Evolutionary conservation across 2,797 vertebrate species (phyloP).

Genomic region (Anas flavirostris): DNA sequence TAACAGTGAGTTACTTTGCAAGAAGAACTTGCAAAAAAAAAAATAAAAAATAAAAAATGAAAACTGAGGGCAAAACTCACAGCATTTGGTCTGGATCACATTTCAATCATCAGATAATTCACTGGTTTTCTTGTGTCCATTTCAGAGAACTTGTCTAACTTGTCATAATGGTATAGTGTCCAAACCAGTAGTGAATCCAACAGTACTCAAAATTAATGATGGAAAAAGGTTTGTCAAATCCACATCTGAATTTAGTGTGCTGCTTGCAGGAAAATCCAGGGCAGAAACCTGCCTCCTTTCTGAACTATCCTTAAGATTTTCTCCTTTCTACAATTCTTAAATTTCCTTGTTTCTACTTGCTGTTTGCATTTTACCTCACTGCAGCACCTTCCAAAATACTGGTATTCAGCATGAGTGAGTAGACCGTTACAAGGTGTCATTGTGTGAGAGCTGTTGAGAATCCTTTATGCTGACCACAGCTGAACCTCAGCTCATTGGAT

Average conservation of each 20-base stretch:
- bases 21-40: not conserved
- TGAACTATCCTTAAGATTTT: not conserved
- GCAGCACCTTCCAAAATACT: not conserved
- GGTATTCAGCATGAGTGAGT: not conserved
- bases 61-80: not conserved
- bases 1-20: not conserved
- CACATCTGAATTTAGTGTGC: not conserved
- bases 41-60: too few species aligned
- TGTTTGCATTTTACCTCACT: not conserved
- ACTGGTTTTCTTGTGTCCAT: not conserved
- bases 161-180: not conserved
- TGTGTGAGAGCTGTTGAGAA: not conserved
- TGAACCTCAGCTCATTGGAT: not conserved
- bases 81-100: not conserved
- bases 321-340: not conserved
- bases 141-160: not conserved
- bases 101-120: not conserved
- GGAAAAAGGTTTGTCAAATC: not conserved
- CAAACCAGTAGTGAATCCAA: not conserved
- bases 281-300: not conserved
- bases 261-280: not conserved
- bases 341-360: not conserved
- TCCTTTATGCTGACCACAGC: not conserved
- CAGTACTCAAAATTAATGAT: not conserved
- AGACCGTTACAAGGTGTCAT: not conserved